Evolutionary conservation across 2,797 vertebrate genomes (phyloP), one percentile per base, ranked within the genome.

Genomic region (Myotis vivesi): DNA sequence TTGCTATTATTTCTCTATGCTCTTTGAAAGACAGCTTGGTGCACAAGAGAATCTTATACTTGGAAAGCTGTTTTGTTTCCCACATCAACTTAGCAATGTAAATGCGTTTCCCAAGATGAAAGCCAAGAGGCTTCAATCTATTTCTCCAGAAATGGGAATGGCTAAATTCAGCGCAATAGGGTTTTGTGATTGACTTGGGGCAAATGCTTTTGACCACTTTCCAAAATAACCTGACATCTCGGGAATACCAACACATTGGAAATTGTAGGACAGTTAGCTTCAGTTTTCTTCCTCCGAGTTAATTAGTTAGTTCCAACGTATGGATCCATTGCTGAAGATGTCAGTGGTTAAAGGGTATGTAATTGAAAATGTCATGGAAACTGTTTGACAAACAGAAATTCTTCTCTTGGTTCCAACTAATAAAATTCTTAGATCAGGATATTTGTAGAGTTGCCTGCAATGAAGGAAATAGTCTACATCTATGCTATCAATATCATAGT

Each of bases 291-390:
- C 17, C 49, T 94, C 20, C 82, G 77, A 44, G 57, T 25, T 44
- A 84, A 86, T 68, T 79, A 95, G 25, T 51, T 81, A 36, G 44
- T 55, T 59, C 53, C 23, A 83, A 38, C 36, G 68, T 22, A 85
- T 17, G 7, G 16, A 82, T 89, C 55, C 28, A 30, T 75, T 87
- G 64, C 53, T 76, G 19, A 96, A 88, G 53, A 89, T 41, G 30
- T 66, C 84, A 86, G 49, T 80, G 28, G 13, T 20, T 88, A 88
- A 93, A 88, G 8, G 19, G 13, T 64, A 71, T 89, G 22, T 94
- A 86, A 89, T 92, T 79, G 88, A 90, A 94, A 88, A 92, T 85
- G 30, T 59, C 73, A 55, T 84, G n/a, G 49, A 79, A 93, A 62
- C 38, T 79, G 11, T 92, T 85, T 88, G 59, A 59, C 57, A 59